Evolutionary conservation across 2,113 vertebrate species (phyloP).

Genomic region (Sarotherodon lohbergeri): DNA sequence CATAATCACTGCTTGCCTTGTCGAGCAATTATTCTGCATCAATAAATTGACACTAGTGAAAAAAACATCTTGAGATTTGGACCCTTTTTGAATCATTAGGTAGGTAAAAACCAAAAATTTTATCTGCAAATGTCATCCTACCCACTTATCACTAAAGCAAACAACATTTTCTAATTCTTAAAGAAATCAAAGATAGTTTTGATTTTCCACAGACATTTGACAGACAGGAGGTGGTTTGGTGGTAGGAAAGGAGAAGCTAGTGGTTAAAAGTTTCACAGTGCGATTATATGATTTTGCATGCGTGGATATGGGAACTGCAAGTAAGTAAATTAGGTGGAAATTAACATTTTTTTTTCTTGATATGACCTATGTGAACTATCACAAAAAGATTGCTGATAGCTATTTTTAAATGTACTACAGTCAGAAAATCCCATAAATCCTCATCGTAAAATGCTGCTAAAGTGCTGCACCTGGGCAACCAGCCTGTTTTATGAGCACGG

Average conservation of each 20-base stretch:
- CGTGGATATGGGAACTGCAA: background rate
- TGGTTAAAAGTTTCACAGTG: background rate
- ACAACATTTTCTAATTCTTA: background rate
- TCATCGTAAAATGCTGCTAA: background rate
- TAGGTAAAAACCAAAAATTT: background rate
- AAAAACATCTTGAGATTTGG: background rate
- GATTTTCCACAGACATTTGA: background rate
- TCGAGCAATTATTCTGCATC: background rate
- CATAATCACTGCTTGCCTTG: background rate
- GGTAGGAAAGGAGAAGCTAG: background rate
- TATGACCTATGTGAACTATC: background rate
- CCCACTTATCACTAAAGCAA: background rate
- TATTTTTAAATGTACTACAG: fast-evolving
- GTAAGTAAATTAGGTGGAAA: background rate
- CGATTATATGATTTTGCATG: background rate
- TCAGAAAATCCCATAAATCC: background rate
- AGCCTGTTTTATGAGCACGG: background rate
- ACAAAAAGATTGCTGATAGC: background rate
- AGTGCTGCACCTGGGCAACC: background rate
- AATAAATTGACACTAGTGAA: background rate
- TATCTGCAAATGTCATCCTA: background rate
- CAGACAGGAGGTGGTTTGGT: background rate
- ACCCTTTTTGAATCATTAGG: background rate
- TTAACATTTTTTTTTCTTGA: fast-evolving
- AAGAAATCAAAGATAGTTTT: background rate